Conservation (phyloP, 2,888 invertebrate species). For the Napeogenes sylphis region DNA sequence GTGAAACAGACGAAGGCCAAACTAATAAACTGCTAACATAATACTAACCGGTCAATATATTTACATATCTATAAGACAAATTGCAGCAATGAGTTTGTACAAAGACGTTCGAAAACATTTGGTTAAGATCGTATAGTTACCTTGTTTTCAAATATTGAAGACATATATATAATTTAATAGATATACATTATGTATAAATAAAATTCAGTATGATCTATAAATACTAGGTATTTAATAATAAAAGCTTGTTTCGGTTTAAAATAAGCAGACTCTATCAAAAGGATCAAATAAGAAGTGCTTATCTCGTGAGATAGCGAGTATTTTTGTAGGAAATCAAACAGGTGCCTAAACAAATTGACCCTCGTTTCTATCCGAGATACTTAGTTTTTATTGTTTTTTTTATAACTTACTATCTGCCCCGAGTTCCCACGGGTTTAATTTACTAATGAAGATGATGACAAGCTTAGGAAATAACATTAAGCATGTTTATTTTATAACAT, state of each 20-base stretch:
- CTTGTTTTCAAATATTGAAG: neutral
- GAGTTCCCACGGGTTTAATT: too few relatives aligned
- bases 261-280: neutral
- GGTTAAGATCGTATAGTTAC: neutral
- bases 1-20: conserved; percentile 29
- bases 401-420: too few relatives aligned
- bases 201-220: too few relatives aligned
- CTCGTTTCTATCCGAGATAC: neutral
- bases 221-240: too few relatives aligned
- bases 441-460: too few relatives aligned
- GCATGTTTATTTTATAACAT: too few relatives aligned
- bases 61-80: conserved; percentile 28
- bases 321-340: conserved; percentile 1
- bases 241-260: too few relatives aligned
- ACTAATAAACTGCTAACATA: conserved; percentile 31
- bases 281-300: neutral
- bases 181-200: too few relatives aligned
- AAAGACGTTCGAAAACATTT: conserved; percentile 8
- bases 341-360: conserved; percentile 1
- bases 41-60: conserved; percentile 22
- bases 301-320: neutral
- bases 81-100: conserved; percentile 14
- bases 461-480: too few relatives aligned
- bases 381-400: too few relatives aligned
- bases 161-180: too few relatives aligned